A percentile compares a stretch with the other conserved stretches of the same genome.
Conservation (phyloP, 2,113 vertebrate genomes). For the Telmatochromis sp. region DNA sequence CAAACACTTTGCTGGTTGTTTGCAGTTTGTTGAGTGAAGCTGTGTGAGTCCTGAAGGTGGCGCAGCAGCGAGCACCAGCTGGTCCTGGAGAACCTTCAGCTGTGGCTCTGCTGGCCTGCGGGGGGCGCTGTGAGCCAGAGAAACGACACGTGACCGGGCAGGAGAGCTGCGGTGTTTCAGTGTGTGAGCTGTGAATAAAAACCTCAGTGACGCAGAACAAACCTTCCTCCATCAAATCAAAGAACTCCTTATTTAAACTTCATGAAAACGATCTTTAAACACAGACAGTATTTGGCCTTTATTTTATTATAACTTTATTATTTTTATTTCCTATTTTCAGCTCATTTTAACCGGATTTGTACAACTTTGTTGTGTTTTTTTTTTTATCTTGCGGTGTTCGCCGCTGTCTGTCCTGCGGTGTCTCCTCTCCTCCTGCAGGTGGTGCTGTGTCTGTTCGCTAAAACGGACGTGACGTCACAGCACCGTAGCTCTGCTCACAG, state of each 20-base stretch:
- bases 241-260: not conserved
- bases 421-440: not conserved
- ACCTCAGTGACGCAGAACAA: not conserved
- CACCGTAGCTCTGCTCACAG: not conserved
- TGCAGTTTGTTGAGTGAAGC: not conserved
- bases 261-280: rapidly evolving
- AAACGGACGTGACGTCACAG: not conserved
- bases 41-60: not conserved
- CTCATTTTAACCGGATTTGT: not conserved
- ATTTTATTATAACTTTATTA: not conserved
- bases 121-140: not conserved
- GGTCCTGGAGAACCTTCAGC: conserved; percentile 20
- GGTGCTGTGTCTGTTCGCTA: not conserved
- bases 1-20: not conserved
- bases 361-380: not conserved
- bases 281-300: not conserved
- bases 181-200: not conserved
- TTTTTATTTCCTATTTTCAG: not conserved
- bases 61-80: not conserved
- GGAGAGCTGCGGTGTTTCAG: not conserved
- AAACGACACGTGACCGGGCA: not conserved
- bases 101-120: not conserved
- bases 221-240: not conserved
- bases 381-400: not conserved
- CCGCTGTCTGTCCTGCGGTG: not conserved